Evolutionary conservation across 2,797 vertebrate genomes (phyloP).

Genomic region (Pangasius macronema): DNA sequence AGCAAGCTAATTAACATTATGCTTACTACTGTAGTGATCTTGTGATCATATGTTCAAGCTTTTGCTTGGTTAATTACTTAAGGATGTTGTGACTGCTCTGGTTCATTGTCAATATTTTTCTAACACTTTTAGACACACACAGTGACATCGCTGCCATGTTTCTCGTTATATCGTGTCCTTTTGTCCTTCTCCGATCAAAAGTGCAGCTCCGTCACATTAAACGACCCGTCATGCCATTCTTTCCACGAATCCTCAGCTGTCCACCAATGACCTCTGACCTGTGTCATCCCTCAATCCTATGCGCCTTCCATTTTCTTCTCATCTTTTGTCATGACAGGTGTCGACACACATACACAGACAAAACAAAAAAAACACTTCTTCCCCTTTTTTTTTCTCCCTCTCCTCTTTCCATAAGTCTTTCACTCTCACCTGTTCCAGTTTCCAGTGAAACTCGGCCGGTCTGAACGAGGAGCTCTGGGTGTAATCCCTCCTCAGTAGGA

Average conservation of each 20-base stretch:
- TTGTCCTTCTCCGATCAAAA: conserved; percentile 19
- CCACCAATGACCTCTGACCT: conserved; percentile 2
- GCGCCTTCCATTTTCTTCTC: conserved; percentile 1
- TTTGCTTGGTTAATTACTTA: not conserved
- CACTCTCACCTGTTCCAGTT: conserved; percentile 91
- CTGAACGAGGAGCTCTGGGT: conserved; percentile 92
- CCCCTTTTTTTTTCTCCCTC: not conserved
- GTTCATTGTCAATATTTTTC: not conserved
- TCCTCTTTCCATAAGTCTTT: conserved; percentile 39
- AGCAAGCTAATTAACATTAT: not conserved
- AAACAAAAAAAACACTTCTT: too few species aligned
- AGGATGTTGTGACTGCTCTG: not conserved
- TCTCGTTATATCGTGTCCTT: conserved; percentile 4
- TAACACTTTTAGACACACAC: not conserved
- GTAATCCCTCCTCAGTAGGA: conserved; percentile 92
- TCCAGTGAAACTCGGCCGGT: conserved; percentile 98
- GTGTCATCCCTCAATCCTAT: conserved; percentile 7
- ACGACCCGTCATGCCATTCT: conserved; percentile 4
- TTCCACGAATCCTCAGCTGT: not conserved
- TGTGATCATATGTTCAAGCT: not conserved
- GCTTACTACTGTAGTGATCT: not conserved
- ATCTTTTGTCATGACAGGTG: conserved; percentile 17
- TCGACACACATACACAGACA: not conserved
- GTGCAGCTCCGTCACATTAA: not conserved
- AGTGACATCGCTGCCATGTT: not conserved